Evolutionary conservation across 2,888 invertebrate genomes (phyloP).

Genomic region (Creontiades dilutus): DNA sequence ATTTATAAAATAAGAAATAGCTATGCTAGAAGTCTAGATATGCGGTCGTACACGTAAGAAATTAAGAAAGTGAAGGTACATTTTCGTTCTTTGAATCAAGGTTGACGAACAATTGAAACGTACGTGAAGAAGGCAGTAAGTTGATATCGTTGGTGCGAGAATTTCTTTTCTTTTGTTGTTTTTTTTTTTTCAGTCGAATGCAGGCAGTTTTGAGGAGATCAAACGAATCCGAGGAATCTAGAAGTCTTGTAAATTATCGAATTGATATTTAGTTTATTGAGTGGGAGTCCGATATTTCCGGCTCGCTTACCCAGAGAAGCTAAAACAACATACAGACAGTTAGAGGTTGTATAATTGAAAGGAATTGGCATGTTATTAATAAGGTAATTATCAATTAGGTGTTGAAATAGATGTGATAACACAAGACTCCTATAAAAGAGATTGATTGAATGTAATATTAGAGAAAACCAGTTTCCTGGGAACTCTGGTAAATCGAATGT

Average conservation of each 20-base stretch:
- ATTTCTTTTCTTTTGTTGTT: not conserved
- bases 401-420: too few species aligned
- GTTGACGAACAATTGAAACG: not conserved
- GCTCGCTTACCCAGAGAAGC: constrained; percentile 30
- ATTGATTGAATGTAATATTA: too few species aligned
- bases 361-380: too few species aligned
- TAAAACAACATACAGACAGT: not conserved
- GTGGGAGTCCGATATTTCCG: not conserved
- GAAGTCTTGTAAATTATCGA: constrained; percentile 11
- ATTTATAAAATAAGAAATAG: too few species aligned
- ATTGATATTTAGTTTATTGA: not conserved
- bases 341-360: too few species aligned
- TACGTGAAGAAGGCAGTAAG: not conserved
- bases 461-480: too few species aligned
- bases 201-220: not conserved
- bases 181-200: constrained; percentile 21
- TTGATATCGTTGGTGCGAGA: not conserved
- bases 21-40: too few species aligned
- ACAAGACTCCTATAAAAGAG: too few species aligned
- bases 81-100: not conserved
- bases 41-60: too few species aligned
- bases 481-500: too few species aligned
- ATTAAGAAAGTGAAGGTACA: too few species aligned
- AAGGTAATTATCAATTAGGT: too few species aligned
- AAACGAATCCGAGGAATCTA: not conserved